A percentile compares a stretch with the other conserved stretches of the same genome.
phyloP scores from a whole-genome alignment of 2,888 invertebrate species.

The Drosophila anomelani region DNA sequence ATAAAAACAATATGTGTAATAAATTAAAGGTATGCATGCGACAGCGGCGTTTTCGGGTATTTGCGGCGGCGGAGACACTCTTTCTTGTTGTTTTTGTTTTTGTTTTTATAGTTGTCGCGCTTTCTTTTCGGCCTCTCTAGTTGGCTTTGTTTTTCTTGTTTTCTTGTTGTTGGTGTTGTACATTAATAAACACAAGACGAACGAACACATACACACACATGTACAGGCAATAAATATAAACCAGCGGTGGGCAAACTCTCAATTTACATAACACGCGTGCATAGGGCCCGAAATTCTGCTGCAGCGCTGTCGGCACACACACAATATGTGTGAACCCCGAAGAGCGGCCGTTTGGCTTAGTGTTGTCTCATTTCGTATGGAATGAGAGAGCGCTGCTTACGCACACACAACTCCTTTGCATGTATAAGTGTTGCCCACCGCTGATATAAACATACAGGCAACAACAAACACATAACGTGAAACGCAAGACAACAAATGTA shows the following conservation, averaged over 20 bases:
- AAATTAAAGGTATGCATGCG: conserved; percentile 83
- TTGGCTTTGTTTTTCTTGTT: conserved; percentile 25
- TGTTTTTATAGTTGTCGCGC: conserved; percentile 70
- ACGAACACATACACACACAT: conserved; percentile 51
- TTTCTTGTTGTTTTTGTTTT: conserved; percentile 49
- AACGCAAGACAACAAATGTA: conserved; percentile 66
- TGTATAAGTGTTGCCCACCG: too few relatives aligned
- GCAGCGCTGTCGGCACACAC: too few relatives aligned
- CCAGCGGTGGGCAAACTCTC: too few relatives aligned
- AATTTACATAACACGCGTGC: too few relatives aligned
- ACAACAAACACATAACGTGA: conserved; percentile 48
- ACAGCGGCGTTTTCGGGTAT: conserved; percentile 65
- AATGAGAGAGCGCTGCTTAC: too few relatives aligned
- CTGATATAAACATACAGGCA: conserved; percentile 65
- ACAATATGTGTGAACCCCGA: too few relatives aligned
- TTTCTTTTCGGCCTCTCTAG: conserved; percentile 42
- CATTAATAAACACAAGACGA: conserved; percentile 56
- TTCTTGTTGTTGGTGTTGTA: conserved; percentile 16
- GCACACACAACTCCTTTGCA: too few relatives aligned
- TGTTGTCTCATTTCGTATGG: too few relatives aligned
- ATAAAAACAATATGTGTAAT: conserved; percentile 83
- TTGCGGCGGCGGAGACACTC: conserved; percentile 41
- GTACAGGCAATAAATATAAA: conserved; percentile 61
- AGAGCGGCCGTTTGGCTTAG: too few relatives aligned
- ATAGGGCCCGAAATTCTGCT: too few relatives aligned